A percentile compares a stretch with the other conserved stretches of the same genome.
These are phyloP conservation scores for Strix uralensis DNA, from an alignment of 2,113 vertebrate species.

Conservation along the genomic window DNA sequence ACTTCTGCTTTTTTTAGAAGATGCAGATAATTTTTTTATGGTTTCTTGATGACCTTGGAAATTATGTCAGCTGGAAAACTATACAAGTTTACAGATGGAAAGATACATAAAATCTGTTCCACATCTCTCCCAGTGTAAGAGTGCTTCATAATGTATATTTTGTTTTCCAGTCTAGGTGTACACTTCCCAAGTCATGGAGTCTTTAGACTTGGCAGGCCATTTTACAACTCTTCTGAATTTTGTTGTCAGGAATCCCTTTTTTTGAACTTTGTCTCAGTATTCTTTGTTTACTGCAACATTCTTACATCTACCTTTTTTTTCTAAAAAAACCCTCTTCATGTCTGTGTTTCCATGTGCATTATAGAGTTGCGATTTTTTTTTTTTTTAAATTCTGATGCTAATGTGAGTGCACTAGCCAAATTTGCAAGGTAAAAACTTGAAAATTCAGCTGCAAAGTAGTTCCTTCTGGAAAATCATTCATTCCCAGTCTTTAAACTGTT, in stretches of 20 bases:
- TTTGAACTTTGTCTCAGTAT: not conserved
- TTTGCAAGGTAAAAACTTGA: not conserved
- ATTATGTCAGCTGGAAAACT: not conserved
- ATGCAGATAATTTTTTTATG: conserved; percentile 6
- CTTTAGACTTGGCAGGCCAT: not conserved
- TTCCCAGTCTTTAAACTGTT: not conserved
- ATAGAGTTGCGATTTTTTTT: not conserved
- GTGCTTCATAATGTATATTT: not conserved
- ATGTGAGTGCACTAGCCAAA: not conserved
- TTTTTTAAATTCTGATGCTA: not conserved
- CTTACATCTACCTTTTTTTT: not conserved
- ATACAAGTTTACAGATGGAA: not conserved
- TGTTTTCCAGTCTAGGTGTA: not conserved
- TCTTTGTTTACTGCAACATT: not conserved
- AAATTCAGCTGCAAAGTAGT: not conserved
- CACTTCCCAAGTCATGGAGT: not conserved
- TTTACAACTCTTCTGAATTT: not conserved
- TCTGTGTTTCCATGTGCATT: not conserved
- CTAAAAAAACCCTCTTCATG: not conserved
- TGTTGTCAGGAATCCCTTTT: not conserved
- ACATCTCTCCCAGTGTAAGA: not conserved
- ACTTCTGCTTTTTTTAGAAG: not conserved
- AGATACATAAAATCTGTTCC: not conserved
- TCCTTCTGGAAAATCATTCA: not conserved
- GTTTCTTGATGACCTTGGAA: not conserved